Evolutionary conservation across 2,113 vertebrate species (phyloP), one percentile per base, ranked within the genome.

Genomic region (Chroicocephalus ridibundus): DNA sequence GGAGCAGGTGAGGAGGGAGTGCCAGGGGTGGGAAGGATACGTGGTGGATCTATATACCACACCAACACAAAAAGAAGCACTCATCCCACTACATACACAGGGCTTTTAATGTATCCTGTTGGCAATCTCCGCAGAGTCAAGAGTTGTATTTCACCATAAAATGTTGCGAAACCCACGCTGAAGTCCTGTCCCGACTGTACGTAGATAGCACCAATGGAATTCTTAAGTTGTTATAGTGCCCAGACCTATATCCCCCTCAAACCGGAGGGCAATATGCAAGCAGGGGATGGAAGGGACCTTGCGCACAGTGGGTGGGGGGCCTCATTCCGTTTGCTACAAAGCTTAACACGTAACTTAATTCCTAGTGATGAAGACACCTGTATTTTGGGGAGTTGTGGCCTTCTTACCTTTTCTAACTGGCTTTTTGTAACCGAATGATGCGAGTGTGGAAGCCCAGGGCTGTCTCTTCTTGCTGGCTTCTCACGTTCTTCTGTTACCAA

Each of bases 121-220:
- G 82, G 38, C 47, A 14, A 11, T 34, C 57, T 83, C 51, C 42
- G 70, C 29, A 29, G 86, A 66, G 72, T 22, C 69, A 52, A 46
- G 68, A 31, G 19, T 66, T 78, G 3, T 1, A 6, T 60, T 64
- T 84, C 74, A 62, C 68, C 11, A 1, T 36, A 11, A 60, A 29
- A 8, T 64, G 57, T 34, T 87, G 57, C 36, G 55, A 40, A 79
- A 4, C 47, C 55, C 66, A 32, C 6, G 5, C 2, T 62, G 12
- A 9, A 40, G 34, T 38, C 76, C 31, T 76, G 36, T 60, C 38
- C 12, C 13, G 3, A 2, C 34, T 25, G 21, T 13, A 6, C 3
- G 4, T 18, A 44, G 69, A 5, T 66, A 7, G 4, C 13, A 11
- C 18, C 21, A 2, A 0, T 4, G 26, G 26, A 10, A 21, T 10